These are phyloP conservation scores for Acholoe squamosa DNA, from an alignment of 2,888 invertebrate species.

Conservation along the genomic window DNA sequence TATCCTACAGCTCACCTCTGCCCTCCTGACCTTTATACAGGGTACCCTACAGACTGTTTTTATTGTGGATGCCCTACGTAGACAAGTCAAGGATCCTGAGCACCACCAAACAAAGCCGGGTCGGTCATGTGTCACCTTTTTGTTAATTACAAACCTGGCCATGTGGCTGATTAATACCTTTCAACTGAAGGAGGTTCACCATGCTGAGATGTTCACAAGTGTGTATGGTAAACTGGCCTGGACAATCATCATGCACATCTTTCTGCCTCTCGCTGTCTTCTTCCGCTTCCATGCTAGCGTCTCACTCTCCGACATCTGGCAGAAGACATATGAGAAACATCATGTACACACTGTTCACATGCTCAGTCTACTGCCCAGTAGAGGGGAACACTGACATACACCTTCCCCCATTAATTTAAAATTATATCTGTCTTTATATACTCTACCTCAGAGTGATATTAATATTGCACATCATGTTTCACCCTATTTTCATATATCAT, in stretches of 20 bases:
- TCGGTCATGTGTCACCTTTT: slow-evolving; percentile 84
- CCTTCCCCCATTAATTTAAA: too few species aligned
- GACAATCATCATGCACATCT: slow-evolving; percentile 57
- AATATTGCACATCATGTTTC: too few species aligned
- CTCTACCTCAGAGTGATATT: too few species aligned
- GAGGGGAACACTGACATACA: neutral
- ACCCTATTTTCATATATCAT: too few species aligned
- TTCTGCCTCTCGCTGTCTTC: slow-evolving; percentile 63
- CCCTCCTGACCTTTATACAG: slow-evolving; percentile 26
- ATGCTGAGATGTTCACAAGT: neutral
- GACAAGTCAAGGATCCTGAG: neutral
- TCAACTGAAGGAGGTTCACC: slow-evolving; percentile 60
- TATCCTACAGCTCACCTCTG: neutral
- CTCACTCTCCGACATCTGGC: slow-evolving; percentile 63
- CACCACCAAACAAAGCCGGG: slow-evolving; percentile 61
- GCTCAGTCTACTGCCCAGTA: neutral
- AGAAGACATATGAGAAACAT: neutral
- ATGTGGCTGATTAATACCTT: slow-evolving; percentile 85
- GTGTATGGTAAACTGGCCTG: slow-evolving; percentile 62
- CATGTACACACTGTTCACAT: slow-evolving; percentile 26
- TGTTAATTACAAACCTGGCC: slow-evolving; percentile 86
- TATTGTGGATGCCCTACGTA: slow-evolving; percentile 61
- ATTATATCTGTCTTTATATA: too few species aligned
- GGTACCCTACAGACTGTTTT: slow-evolving; percentile 58
- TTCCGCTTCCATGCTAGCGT: slow-evolving; percentile 62